Evolutionary conservation across 2,888 invertebrate genomes (phyloP), one percentile per base, ranked within the genome.

Genomic region (Mellilla xanthometata): DNA sequence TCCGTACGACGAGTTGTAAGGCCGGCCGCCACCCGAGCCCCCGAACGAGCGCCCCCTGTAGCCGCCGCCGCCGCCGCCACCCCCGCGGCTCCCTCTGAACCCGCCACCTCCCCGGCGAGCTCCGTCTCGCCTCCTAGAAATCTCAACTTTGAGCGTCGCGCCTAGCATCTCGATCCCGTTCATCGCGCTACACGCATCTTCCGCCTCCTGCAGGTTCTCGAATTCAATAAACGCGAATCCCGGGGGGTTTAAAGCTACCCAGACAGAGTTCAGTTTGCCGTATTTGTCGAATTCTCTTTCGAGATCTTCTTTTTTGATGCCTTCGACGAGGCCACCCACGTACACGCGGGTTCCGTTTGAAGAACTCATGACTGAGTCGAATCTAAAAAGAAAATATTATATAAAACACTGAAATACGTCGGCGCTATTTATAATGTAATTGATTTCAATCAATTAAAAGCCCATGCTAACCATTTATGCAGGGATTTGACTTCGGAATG

Each of bases 141-240:
- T 94, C 88, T 97, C 97, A 51, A 97, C 97, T 69, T 96, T 92
- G 58, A 97, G 90, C 70, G 96, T 96, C 64, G 95, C 94, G 64
- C 97, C 97, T 90, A 96, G 91, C 74, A 97, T 93, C 81, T 96
- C 96, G 57, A 95, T 93, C 55, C 97, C 97, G 72, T 97, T 97
- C 90, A 97, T 92, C 71, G 94, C 94, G 81, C 94, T 95, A 88
- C 96, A 96, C 54, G 97, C 97, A 71, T 95, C 94, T 78, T 96
- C 96, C 26, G 97, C 97, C 87, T 97, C 97, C 74, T 94, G 94
- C 80, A 94, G 93, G 85, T 95, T 95, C 78, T 95, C 94, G 86
- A 96, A 97, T 90, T 97, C 97, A 80, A 97, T 95, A 91, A 97
- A 97, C 56, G 97, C 97, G 87, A 97, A 97, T 72, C 97, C 97